Conservation (phyloP, 2,113 vertebrate species). For the Andinoacara biseriatus region DNA sequence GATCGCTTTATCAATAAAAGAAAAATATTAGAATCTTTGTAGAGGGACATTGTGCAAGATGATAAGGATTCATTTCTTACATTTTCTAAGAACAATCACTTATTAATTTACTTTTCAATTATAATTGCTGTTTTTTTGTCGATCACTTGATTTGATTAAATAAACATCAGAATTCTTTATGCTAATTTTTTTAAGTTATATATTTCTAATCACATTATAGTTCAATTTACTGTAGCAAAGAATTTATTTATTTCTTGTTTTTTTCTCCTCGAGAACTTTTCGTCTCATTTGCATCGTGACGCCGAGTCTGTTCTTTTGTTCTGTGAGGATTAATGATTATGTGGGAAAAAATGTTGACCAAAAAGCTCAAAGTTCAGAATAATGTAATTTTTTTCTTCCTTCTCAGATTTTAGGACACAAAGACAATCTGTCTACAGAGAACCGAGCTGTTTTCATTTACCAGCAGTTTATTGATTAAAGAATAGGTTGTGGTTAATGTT, state of each 20-base stretch:
- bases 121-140: not conserved
- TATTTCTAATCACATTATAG: not conserved
- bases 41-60: not conserved
- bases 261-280: no score
- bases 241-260: not conserved
- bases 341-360: slow-evolving; percentile 7
- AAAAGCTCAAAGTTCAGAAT: not conserved
- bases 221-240: not conserved
- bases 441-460: not conserved
- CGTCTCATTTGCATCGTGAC: not conserved
- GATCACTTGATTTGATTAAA: not conserved
- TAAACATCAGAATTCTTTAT: not conserved
- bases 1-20: not conserved
- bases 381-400: not conserved
- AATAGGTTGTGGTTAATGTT: slow-evolving; percentile 28
- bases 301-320: not conserved
- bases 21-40: not conserved
- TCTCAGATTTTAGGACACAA: not conserved
- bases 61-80: not conserved
- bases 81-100: not conserved
- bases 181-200: not conserved
- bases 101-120: not conserved
- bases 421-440: not conserved
- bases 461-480: slow-evolving; percentile 8
- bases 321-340: slow-evolving; percentile 28